Percentiles rank a stretch among this genome's conserved stretches.
Evolutionary conservation across 2,888 invertebrate genomes (phyloP).

Genomic region (Venustoraphidia nigricollis): DNA sequence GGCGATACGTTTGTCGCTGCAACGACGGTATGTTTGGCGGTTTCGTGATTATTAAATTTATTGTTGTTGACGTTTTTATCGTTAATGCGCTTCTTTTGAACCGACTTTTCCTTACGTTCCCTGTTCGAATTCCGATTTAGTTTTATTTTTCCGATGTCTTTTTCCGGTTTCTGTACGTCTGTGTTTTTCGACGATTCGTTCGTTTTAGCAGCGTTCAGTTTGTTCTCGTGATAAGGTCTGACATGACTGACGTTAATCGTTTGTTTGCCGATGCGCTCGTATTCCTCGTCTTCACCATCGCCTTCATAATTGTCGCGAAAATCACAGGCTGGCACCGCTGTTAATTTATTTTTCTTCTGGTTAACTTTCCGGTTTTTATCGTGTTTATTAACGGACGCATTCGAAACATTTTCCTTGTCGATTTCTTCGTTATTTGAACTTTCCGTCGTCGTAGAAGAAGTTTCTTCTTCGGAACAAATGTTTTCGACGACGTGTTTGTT

Average conservation of each 20-base stretch:
- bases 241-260: constrained; percentile 14
- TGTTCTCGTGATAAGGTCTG: neutral
- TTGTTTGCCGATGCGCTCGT: constrained; percentile 13
- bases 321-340: constrained; percentile 20
- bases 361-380: constrained; percentile 20
- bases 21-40: constrained; percentile 5
- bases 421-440: constrained; percentile 46
- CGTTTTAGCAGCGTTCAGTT: constrained; percentile 1
- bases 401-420: constrained; percentile 21
- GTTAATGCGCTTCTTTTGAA: constrained; percentile 15
- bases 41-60: neutral
- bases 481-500: constrained; percentile 21
- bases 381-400: constrained; percentile 6
- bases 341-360: constrained; percentile 13
- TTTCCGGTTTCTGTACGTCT: constrained; percentile 14
- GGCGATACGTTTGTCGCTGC: constrained; percentile 14
- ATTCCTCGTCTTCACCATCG: constrained; percentile 30
- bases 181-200: constrained; percentile 5
- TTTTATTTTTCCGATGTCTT: constrained; percentile 15
- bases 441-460: constrained; percentile 55
- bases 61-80: constrained; percentile 13
- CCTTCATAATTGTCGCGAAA: constrained; percentile 31
- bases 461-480: constrained; percentile 41
- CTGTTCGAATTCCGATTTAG: constrained; percentile 8
- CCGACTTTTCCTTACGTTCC: constrained; percentile 20